Percentiles rank a stretch among this genome's conserved stretches.
phyloP scores from a whole-genome alignment of 2,888 invertebrate genomes.

The Sesia apiformis region DNA sequence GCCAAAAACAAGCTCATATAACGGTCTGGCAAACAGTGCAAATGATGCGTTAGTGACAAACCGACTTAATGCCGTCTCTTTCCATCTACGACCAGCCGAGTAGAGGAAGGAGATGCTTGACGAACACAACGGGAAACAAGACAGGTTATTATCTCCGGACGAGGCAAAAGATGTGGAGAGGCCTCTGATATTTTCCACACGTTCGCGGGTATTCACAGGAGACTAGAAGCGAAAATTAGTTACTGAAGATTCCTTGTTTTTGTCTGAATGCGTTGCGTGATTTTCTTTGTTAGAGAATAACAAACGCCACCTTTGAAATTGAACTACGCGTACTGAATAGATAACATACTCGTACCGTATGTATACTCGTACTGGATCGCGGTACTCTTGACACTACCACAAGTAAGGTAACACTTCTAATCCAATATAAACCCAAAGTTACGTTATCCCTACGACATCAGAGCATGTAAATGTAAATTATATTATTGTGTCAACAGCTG shows the following conservation, averaged over 20 bases:
- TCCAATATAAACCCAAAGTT: background rate
- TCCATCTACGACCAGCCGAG: slow-evolving; percentile 22
- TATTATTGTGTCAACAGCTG: slow-evolving; percentile 10
- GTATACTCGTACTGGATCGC: background rate
- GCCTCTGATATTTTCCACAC: slow-evolving; percentile 70
- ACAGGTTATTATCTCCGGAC: slow-evolving; percentile 69
- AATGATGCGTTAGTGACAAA: slow-evolving; percentile 69
- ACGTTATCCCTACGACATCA: background rate
- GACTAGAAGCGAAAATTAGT: slow-evolving; percentile 71
- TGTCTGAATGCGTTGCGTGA: slow-evolving; percentile 61
- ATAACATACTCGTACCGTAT: background rate
- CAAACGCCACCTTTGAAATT: slow-evolving; percentile 66
- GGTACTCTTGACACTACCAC: no score
- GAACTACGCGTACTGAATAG: slow-evolving; percentile 52
- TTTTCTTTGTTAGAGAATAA: slow-evolving; percentile 70
- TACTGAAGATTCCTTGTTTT: slow-evolving; percentile 68
- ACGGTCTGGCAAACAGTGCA: slow-evolving; percentile 68
- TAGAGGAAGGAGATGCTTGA: slow-evolving; percentile 40
- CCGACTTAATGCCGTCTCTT: slow-evolving; percentile 40
- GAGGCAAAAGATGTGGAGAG: slow-evolving; percentile 56
- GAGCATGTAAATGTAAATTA: slow-evolving; percentile 6
- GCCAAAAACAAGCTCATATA: slow-evolving; percentile 70
- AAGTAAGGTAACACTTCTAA: no score
- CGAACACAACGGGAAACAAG: slow-evolving; percentile 59
- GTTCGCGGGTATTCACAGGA: slow-evolving; percentile 66